Evolutionary conservation across 2,888 invertebrate genomes (phyloP), one percentile per base, ranked within the genome.

Genomic region (Hermaeophaga mercurialis): DNA sequence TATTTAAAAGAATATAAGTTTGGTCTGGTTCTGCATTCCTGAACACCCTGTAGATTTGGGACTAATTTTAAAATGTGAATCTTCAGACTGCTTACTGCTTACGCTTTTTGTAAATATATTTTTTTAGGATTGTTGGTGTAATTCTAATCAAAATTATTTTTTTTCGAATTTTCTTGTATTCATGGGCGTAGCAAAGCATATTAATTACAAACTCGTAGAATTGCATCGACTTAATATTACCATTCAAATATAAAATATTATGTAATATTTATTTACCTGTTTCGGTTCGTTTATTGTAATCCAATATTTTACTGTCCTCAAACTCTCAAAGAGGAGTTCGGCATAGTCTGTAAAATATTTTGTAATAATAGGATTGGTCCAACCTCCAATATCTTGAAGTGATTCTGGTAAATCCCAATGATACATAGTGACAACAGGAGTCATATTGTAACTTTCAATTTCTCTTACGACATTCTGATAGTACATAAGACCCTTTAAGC

Each of bases 301-400:
- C 82, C 82, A 83, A 34, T 71, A 70, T 59, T 79, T 74, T 2
- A 79, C 77, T 6, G 67, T 76, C 0, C 85, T 84, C 55, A 84
- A 87, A 62, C 84, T 82, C 9, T 77, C 33, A 44, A 69, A 74
- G 3, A 75, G 80, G 0, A 82, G 73, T 52, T 79, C 71, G 0
- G 84, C 84, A 62, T 82, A 85, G 63, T 84, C 81, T 1, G 45
- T 79, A 67, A 85, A 88, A 71, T 84, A 84, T 28, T 84, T 81
- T 0, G 80, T 81, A 44, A 85, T 80, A 7, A 80, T 59, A 0
- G 84, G 82, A 70, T 86, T 87, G 15, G 83, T 80, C 86, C 86
- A 87, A 0, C 86, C 87, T 0, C 87, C 86, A 3, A 56, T 9
- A 11, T 65, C 61, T 18, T 63, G 62, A 7, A 85, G 70, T 2